Conservation (phyloP, 1,140 invertebrate species). For the Tetramorium simillimum region DNA sequence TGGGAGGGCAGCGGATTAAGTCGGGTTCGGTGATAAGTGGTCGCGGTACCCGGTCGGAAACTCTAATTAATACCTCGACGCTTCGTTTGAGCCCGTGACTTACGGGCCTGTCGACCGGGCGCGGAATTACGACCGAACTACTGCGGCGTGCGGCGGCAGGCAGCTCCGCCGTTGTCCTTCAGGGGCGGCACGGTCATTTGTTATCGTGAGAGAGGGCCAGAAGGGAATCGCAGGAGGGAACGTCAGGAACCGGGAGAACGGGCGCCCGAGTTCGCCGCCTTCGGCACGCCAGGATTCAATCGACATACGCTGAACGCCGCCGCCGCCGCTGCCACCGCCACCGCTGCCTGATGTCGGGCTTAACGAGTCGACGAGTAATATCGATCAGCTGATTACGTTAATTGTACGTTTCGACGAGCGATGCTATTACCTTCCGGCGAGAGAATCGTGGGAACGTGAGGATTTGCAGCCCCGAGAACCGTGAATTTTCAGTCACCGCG, state of each 20-base stretch:
- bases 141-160: slow-evolving; percentile 66
- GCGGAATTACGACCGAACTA: slow-evolving; percentile 81
- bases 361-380: slow-evolving; percentile 58
- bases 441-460: slow-evolving; percentile 32
- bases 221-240: slow-evolving; percentile 24
- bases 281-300: slow-evolving; percentile 49
- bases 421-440: slow-evolving; percentile 28
- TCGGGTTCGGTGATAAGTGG: slow-evolving; percentile 83
- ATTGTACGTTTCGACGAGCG: slow-evolving; percentile 36
- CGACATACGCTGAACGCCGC: slow-evolving; percentile 39
- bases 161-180: slow-evolving; percentile 70
- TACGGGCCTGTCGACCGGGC: slow-evolving; percentile 82
- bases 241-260: slow-evolving; percentile 12
- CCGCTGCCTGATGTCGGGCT: slow-evolving; percentile 39
- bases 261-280: slow-evolving; percentile 24
- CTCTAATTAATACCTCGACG: slow-evolving; percentile 85
- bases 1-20: slow-evolving; percentile 69
- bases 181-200: slow-evolving; percentile 78
- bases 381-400: slow-evolving; percentile 56
- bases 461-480: slow-evolving; percentile 12
- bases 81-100: slow-evolving; percentile 85
- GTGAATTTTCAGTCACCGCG: slow-evolving; percentile 8
- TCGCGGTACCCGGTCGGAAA: slow-evolving; percentile 83
- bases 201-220: slow-evolving; percentile 73
- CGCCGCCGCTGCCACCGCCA: slow-evolving; percentile 18